Base-by-base conservation (phyloP, 2,797 vertebrate genomes). In the Sebastolobus altivelis region DNA sequence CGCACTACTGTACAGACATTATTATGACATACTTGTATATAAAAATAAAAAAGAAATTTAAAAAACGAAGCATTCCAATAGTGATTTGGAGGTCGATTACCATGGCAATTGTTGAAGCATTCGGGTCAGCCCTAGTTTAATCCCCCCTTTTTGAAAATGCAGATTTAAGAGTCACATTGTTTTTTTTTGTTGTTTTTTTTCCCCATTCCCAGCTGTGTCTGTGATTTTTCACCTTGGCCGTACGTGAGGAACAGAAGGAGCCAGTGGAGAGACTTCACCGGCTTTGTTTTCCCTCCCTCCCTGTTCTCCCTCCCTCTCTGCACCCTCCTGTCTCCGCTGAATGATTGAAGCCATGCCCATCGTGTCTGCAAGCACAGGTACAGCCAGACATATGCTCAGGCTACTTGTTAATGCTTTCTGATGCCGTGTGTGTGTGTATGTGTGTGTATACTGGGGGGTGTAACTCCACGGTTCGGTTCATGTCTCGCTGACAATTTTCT, bases 331-430 rank as follows among this genome's bases (percentile, higher is more conserved):
- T 76, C 60, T 63, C 85, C 68, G 61, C 69, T 90, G 84, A 69
- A 83, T 86, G 88, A 88, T 88, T 84, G 86, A 90, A 90, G 88
- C 85, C 91, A 92, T 93, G 93, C 89, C 94, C 71, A 88, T 89
- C 14, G 54, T 88, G 87, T 92, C 92, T 69, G 75, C 91, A 78
- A 92, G 65, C 89, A 91, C 90, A 91, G 94, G 93, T 94, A 89
- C 70, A 27, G 16, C 54, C 78, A 43, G 55, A 77, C 65, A 31
- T 18, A 20, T 46, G 46, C 62, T 77, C 49, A 6, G 3, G 31
- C 66, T 60, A 6, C 59, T 60, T 16, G 9, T 27, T 78, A 22
- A 33, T 66, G 22, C 55, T 55, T 43, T 58, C 61, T 75, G 67
- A 77, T 68, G 27, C 65, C 16, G n/a, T 49, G 22, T 29, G 31